Base-by-base conservation (phyloP, 2,888 invertebrate genomes). In the Hydropsyche betteni region DNA sequence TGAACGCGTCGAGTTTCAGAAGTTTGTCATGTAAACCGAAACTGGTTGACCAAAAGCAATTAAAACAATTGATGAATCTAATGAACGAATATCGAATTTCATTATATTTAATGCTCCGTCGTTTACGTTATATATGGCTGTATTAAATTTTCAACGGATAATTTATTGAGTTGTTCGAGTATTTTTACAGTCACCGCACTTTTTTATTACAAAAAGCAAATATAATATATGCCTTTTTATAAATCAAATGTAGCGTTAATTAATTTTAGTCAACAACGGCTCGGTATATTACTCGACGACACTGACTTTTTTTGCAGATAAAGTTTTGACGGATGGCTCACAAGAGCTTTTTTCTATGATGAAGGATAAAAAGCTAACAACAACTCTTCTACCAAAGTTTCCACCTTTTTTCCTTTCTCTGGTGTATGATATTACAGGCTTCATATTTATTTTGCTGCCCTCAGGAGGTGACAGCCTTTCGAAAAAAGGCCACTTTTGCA, bases 281-380 rank as follows among this genome's bases (percentile, higher is more conserved):
- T 5, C 53, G 10, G n/a, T 53, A 12, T 16, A 53, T 8, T n/a
- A 58, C 8, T 58, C 58, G 58, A 8, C 58, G 58, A 58, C 10
- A 58, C 58, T 44, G 7, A 44, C 10, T 44, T 44, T 44, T 44
- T 44, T 44, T 4, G 44, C 10, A 44, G 6, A 6, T 36, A 64
- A 64, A 55, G 14, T 64, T 64, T 64, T 64, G 64, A 64, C 34
- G 36, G 64, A 64, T 33, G 34, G 34, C 36, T 36, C 64, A 5
- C 36, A 36, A 34, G 36, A 64, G 36, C 34, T 4, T 44, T 64
- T 64, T 64, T 64, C 36, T 5, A 12, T 34, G 6, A 36, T 36
- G 64, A 64, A 36, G 64, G 64, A 64, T 36, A 36, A 64, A 64
- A 64, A 64, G 36, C 36, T 36, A 64, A 64, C 64, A 36, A 64